These are phyloP conservation scores for Spodoptera frugiperda DNA, from an alignment of 1,140 invertebrate species.

Conservation along the genomic window DNA sequence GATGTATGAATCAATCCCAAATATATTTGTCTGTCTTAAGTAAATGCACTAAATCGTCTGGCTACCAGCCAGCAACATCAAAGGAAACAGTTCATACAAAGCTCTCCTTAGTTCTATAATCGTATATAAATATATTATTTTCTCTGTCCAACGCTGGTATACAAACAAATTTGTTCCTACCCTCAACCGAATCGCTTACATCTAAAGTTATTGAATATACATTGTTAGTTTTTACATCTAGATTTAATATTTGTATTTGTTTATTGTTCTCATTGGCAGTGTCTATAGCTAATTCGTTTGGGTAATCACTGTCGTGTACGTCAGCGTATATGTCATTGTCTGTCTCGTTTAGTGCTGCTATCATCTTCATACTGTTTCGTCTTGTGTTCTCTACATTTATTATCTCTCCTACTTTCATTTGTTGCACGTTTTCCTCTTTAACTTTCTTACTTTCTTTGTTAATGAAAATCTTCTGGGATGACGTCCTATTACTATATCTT, in stretches of 20 bases:
- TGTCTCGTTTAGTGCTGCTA: conserved; percentile 77
- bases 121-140: conserved; percentile 84
- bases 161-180: conserved; percentile 76
- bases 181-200: conserved; percentile 70
- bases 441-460: conserved; percentile 78
- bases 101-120: conserved; percentile 83
- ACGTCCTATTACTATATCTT: conserved; percentile 82
- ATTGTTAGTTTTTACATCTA: conserved; percentile 83
- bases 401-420: conserved; percentile 82
- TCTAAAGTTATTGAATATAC: conserved; percentile 82
- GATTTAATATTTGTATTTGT: conserved; percentile 83
- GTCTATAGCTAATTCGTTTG: conserved; percentile 50
- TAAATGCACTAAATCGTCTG: conserved; percentile 49
- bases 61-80: conserved; percentile 46
- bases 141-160: conserved; percentile 71
- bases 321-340: conserved; percentile 73
- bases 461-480: conserved; percentile 77
- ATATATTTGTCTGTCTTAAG: conserved; percentile 30
- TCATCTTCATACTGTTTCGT: conserved; percentile 84
- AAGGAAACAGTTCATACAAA: conserved; percentile 71
- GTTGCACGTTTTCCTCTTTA: conserved; percentile 71
- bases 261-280: conserved; percentile 75
- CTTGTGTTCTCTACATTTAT: conserved; percentile 83
- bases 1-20: conserved; percentile 19
- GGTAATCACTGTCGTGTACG: conserved; percentile 61